phyloP scores from a whole-genome alignment of 2,797 vertebrate species.

The Masticophis lateralis region DNA sequence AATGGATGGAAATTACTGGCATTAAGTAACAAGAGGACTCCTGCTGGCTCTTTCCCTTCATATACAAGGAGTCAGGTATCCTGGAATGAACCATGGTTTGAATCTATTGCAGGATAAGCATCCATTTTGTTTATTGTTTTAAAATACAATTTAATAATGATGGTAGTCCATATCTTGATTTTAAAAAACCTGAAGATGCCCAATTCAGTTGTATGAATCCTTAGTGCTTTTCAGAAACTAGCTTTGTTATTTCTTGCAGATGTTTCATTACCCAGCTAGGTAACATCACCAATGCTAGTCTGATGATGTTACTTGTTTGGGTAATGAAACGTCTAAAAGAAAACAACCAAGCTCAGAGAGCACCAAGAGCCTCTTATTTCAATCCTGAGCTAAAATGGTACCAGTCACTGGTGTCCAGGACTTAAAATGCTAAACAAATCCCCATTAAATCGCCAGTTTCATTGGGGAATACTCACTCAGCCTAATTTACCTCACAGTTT shows the following conservation, averaged over 20 bases:
- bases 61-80: neutral
- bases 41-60: neutral
- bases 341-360: neutral
- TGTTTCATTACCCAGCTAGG: neutral
- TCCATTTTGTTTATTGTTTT: neutral
- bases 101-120: neutral
- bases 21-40: neutral
- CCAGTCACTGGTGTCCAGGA: neutral
- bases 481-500: neutral
- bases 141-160: neutral
- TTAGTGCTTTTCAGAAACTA: neutral
- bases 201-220: neutral
- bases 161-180: neutral
- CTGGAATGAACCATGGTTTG: neutral
- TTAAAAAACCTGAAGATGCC: neutral
- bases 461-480: neutral
- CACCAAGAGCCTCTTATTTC: neutral
- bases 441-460: neutral
- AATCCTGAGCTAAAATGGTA: neutral
- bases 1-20: conserved; percentile 36
- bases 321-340: neutral
- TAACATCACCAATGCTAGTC: neutral
- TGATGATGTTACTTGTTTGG: no score
- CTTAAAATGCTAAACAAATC: neutral
- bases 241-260: neutral